phyloP scores from a whole-genome alignment of 2,113 vertebrate species.

The Glaucidium brasilianum region DNA sequence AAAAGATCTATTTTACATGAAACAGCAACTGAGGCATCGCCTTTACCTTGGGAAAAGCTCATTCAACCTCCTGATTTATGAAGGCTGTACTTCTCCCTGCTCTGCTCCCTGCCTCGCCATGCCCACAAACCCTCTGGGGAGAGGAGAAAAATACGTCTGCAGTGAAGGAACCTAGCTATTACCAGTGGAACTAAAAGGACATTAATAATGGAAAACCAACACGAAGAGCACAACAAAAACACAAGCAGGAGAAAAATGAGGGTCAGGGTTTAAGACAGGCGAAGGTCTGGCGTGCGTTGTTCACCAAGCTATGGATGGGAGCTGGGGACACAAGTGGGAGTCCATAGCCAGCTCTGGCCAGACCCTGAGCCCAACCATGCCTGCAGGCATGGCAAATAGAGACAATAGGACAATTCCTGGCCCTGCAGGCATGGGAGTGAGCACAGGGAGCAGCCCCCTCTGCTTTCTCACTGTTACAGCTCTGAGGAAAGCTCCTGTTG shows the following conservation, averaged over 20 bases:
- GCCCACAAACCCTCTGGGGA: neutral
- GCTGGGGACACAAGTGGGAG: rapidly evolving
- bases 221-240: neutral
- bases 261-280: neutral
- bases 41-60: neutral
- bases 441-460: neutral
- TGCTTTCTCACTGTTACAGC: neutral
- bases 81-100: neutral
- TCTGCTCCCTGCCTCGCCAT: rapidly evolving
- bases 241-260: neutral
- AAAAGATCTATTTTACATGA: neutral
- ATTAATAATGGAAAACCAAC: neutral
- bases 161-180: neutral
- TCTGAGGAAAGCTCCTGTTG: neutral
- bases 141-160: neutral
- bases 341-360: neutral
- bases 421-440: neutral
- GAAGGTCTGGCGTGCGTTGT: neutral
- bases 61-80: neutral
- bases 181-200: neutral
- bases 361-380: neutral
- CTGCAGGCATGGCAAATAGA: neutral
- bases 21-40: neutral
- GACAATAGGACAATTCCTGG: no score
- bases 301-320: neutral